Evolutionary conservation across 2,113 vertebrate species (phyloP).

Genomic region (Coregonus clupeaformis): DNA sequence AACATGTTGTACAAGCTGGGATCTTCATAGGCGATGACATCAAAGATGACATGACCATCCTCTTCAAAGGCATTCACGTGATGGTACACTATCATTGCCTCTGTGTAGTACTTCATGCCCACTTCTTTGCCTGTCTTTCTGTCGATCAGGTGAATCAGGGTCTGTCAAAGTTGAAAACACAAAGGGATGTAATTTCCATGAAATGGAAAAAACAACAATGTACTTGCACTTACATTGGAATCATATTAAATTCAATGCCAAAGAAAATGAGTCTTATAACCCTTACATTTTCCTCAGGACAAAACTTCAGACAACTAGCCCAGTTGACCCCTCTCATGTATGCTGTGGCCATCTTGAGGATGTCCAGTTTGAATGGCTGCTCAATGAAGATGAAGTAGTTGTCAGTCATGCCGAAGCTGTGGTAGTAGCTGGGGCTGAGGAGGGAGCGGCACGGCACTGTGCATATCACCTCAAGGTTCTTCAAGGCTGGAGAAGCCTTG

Average conservation of each 20-base stretch:
- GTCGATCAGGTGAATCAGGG: conserved; percentile 89
- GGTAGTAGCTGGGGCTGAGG: conserved; percentile 90
- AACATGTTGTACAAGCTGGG: conserved; percentile 87
- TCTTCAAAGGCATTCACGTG: conserved; percentile 93
- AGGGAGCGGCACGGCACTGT: conserved; percentile 81
- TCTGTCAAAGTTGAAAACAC: conserved; percentile 67
- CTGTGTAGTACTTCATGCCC: conserved; percentile 77
- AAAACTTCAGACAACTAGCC: conserved; percentile 86
- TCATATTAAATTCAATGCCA: too few relatives aligned
- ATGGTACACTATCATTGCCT: conserved; percentile 85
- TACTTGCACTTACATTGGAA: not conserved
- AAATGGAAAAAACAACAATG: not conserved
- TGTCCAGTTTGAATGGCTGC: conserved; percentile 89
- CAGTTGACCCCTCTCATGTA: conserved; percentile 88
- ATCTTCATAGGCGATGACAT: conserved; percentile 83
- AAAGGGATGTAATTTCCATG: not conserved
- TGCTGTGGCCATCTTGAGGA: conserved; percentile 89
- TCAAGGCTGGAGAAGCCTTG: conserved; percentile 67
- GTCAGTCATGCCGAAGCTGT: conserved; percentile 92
- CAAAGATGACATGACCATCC: conserved; percentile 83
- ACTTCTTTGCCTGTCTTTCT: conserved; percentile 80
- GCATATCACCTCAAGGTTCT: conserved; percentile 80
- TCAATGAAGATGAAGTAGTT: conserved; percentile 91
- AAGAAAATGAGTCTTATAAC: not conserved
- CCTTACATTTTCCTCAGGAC: conserved; percentile 84